These are phyloP conservation scores for Spatula clypeata DNA, from an alignment of 2,797 vertebrate genomes.

Conservation along the genomic window DNA sequence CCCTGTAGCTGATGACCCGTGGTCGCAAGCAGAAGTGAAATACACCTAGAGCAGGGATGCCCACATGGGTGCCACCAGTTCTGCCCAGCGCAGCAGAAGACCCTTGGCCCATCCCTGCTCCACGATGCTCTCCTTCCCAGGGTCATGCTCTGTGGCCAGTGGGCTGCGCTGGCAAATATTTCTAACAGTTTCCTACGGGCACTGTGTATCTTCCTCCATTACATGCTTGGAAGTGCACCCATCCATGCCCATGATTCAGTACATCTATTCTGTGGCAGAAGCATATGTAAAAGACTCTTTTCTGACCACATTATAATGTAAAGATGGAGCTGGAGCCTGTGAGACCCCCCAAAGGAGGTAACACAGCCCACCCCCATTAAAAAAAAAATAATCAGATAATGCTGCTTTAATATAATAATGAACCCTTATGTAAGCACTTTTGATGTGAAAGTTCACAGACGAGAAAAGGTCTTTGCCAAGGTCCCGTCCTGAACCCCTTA, in stretches of 20 bases:
- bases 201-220: neutral
- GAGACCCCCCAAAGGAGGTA: neutral
- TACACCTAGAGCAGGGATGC: accelerated
- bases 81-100: neutral
- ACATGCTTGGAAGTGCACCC: neutral
- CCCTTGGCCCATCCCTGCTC: neutral
- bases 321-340: neutral
- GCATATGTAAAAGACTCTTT: neutral
- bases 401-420: neutral
- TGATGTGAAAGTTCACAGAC: neutral
- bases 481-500: neutral
- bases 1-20: accelerated
- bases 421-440: neutral
- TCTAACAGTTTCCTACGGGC: neutral
- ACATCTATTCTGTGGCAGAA: neutral
- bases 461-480: neutral
- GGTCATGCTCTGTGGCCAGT: accelerated
- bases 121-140: neutral
- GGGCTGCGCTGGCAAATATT: accelerated
- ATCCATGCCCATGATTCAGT: accelerated
- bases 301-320: accelerated
- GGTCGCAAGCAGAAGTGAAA: neutral
- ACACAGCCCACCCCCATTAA: neutral
- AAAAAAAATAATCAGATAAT: neutral
- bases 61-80: no score